A percentile compares a stretch with the other conserved stretches of the same genome.
phyloP scores from a whole-genome alignment of 2,113 vertebrate species.

The Pteropus alecto region DNA sequence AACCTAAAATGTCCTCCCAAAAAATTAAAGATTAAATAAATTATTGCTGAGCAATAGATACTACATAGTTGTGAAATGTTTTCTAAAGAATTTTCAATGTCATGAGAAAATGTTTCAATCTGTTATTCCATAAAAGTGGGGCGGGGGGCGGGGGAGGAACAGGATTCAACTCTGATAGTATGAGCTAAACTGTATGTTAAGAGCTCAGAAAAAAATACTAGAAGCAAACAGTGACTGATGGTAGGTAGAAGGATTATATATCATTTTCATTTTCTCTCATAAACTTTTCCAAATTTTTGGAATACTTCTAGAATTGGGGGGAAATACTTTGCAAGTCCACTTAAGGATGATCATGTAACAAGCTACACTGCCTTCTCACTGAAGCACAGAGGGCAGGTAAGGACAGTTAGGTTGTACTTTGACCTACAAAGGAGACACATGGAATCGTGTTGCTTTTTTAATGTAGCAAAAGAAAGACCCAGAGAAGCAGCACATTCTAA shows the following conservation, averaged over 20 bases:
- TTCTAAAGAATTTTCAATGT: not conserved
- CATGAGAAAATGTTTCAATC: not conserved
- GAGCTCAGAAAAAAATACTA: not conserved
- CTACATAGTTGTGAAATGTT: not conserved
- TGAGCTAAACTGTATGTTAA: not conserved
- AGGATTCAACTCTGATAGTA: not conserved
- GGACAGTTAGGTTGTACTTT: not conserved
- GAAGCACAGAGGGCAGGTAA: rapidly evolving
- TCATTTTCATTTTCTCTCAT: not conserved
- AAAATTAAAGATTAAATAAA: not conserved
- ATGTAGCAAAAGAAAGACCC: not conserved
- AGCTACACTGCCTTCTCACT: not conserved
- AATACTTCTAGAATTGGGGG: not conserved
- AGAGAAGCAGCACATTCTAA: not conserved
- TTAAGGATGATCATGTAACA: rapidly evolving
- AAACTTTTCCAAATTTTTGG: not conserved
- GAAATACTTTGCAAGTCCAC: not conserved
- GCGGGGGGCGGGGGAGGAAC: rapidly evolving
- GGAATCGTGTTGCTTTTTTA: not conserved
- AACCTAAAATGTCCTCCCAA: not conserved
- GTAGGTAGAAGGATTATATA: not conserved
- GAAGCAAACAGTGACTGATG: not conserved
- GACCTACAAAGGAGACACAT: not conserved
- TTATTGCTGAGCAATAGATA: not conserved
- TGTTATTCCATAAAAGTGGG: not conserved